A percentile compares a stretch with the other conserved stretches of the same genome.
Evolutionary conservation across 2,888 invertebrate genomes (phyloP).

Genomic region (Acleris literana): DNA sequence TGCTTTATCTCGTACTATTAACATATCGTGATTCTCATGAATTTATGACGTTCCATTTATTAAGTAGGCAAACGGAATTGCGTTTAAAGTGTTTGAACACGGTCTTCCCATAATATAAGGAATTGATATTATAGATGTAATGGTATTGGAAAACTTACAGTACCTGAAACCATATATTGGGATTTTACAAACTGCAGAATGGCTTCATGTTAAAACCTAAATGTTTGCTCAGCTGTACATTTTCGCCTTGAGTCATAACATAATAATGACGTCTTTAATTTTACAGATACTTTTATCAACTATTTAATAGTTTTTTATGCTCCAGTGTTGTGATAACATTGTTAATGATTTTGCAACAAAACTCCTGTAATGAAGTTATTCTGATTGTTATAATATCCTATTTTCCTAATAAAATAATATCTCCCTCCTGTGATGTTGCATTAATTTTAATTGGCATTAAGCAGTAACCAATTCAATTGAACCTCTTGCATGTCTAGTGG

Average conservation of each 20-base stretch:
- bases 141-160: too few species aligned
- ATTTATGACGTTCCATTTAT: constrained; percentile 51
- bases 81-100: too few species aligned
- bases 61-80: constrained; percentile 55
- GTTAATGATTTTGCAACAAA: too few species aligned
- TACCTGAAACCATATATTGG: too few species aligned
- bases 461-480: too few species aligned
- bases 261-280: constrained; percentile 10
- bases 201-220: constrained; percentile 26
- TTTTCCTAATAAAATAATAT: too few species aligned
- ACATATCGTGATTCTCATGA: constrained; percentile 5
- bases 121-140: background rate
- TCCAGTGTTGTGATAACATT: background rate
- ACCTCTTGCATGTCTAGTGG: too few species aligned
- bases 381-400: too few species aligned
- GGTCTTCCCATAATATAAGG: background rate
- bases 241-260: constrained; percentile 7
- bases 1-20: constrained; percentile 17
- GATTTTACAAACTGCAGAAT: too few species aligned
- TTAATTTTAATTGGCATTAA: too few species aligned
- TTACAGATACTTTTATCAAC: constrained; percentile 7
- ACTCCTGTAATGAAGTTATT: too few species aligned
- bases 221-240: constrained; percentile 33
- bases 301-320: background rate
- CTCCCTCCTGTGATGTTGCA: too few species aligned